Base-by-base conservation (phyloP, 1,140 invertebrate species). In the Drosophila tani region DNA sequence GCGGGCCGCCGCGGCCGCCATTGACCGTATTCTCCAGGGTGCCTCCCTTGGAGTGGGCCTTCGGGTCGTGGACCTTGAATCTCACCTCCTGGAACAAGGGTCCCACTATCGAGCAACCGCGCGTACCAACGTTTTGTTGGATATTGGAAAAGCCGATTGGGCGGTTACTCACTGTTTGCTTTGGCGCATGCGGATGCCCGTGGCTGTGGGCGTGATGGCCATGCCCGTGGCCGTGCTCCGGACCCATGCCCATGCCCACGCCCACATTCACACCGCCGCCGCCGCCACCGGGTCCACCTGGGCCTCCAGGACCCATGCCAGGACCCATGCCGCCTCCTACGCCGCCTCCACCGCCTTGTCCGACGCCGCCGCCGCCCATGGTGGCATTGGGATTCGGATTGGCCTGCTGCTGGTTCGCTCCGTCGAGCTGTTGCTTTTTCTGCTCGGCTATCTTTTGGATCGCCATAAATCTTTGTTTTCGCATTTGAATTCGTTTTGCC, bases 401-500 rank as follows among this genome's bases (percentile, higher is more conserved):
- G 79, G 91, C 78, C 21, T 95, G 95, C 56, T 94, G 95, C 82
- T 94, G 94, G 76, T 70, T 70, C n/a, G 94, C 95, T 75, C 95
- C 95, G 82, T 96, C 96, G 66, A 95, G 94, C 81, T 95, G 95
- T 67, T 96, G 95, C 93, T 97, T 97, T 94, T 97, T 97, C 93
- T 98, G 96, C 81, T 97, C 96, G 71, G 96, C 96, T 93, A 98
- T 96, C 94, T 98, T 98, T 93, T 98, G 97, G 75, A 97, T 96
- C 59, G 96, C 96, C 91, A 96, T 94, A 93, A 97, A 97, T 78
- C 97, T 95, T 94, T 97, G 97, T 94, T 98, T 98, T 84, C 97
- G 94, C 97, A 98, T 98, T 93, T 98, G 97, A 93, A 98, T 98
- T 93, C 97, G 94, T 94, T 98, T 98, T 70, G 97, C 97, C 96